Evolutionary conservation across 2,888 invertebrate species (phyloP), one percentile per base, ranked within the genome.

Genomic region (Eutolmus rufibarbis): DNA sequence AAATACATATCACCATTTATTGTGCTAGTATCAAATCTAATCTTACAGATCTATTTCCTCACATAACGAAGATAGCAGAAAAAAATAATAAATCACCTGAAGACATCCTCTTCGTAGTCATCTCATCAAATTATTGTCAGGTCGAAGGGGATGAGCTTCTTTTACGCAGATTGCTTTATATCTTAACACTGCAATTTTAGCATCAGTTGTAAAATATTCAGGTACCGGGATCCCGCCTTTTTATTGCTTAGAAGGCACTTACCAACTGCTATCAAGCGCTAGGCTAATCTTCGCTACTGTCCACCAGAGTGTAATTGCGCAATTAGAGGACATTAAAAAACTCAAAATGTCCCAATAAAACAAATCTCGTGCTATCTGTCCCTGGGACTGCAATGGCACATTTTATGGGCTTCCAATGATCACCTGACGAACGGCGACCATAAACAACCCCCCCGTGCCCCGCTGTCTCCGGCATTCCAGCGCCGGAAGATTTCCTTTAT

Each of bases 281-380:
- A 46, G 23, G 2, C 16, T 7, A 23, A 66, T 66, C 66, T 28
- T 1, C 2, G 19, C 66, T 66, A 66, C 66, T 23, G 23, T 66
- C 66, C 56, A 19, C 56, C 66, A 66, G 66, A 23, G 12, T 19
- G 43, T 79, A 79, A 79, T 79, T 28, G 79, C 31, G 79, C 51
- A 79, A 79, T 79, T 51, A 79, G 28, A 46, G 51, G 51, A 79
- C 79, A 79, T 51, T 79, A 79, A 79, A 79, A 34, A 46, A 78
- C 16, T 14, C 28, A n/a, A 78, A 78, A 78, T 78, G 78, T 43
- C 14, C 51, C 79, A 46, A 79, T 79, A 79, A 79, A 79, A 79
- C 51, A 31, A n/a, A 23, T 23, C 66, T 2, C 66, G 66, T 28
- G 23, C 66, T 28, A 66, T 66, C 66, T 66, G 23, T 66, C 66